A percentile compares a stretch with the other conserved stretches of the same genome.
These are phyloP conservation scores for Ceyx margarethae DNA, from an alignment of 2,113 vertebrate species.

Conservation along the genomic window DNA sequence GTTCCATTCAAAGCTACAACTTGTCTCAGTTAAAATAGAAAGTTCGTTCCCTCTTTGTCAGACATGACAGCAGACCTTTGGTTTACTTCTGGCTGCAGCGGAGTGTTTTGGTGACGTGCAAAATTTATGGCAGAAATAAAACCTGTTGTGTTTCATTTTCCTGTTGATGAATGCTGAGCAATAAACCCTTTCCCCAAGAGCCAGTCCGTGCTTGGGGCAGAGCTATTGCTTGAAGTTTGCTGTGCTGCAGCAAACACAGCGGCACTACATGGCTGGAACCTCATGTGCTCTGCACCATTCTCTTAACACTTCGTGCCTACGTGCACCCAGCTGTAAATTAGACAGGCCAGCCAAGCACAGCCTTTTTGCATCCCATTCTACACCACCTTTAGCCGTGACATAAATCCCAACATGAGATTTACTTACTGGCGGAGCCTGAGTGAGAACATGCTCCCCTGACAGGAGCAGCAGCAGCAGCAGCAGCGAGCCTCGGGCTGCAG, in stretches of 20 bases:
- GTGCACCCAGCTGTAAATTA: background rate
- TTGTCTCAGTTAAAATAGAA: background rate
- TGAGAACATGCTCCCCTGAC: background rate
- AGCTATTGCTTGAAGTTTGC: background rate
- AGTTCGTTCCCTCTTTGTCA: background rate
- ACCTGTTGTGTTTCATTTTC: constrained; percentile 20
- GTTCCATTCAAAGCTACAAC: background rate
- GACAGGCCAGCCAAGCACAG: background rate
- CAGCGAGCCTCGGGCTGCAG: background rate
- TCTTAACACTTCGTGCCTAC: background rate
- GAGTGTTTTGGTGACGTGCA: background rate
- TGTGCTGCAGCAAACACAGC: background rate
- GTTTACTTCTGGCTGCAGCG: background rate
- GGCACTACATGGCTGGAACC: background rate
- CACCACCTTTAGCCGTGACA: background rate
- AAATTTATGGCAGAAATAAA: constrained; percentile 34
- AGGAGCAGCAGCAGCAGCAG: background rate
- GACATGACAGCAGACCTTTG: background rate
- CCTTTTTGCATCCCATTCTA: background rate
- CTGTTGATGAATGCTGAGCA: constrained; percentile 6
- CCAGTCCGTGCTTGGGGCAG: background rate
- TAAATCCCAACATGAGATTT: background rate
- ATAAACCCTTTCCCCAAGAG: constrained; percentile 11
- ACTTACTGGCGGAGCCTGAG: background rate
- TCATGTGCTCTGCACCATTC: background rate